Conservation (phyloP, 1,140 invertebrate genomes). For the Asobara japonica region DNA sequence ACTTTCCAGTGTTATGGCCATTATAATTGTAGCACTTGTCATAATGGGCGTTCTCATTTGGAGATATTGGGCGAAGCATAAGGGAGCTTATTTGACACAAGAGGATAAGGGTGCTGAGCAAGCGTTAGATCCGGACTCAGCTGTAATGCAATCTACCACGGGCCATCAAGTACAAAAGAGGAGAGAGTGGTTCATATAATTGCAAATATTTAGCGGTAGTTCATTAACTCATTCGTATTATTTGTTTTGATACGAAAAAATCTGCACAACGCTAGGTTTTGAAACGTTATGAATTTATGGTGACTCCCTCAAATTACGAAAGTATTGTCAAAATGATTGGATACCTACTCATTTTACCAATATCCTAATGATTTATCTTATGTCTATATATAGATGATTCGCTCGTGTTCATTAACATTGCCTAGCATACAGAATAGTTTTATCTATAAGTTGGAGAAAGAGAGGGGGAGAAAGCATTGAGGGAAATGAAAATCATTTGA, state of each 20-base stretch:
- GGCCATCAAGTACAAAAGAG: constrained; percentile 93
- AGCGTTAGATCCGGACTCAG: constrained; percentile 90
- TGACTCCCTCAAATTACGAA: no score
- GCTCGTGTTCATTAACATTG: constrained; percentile 1
- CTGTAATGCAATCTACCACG: constrained; percentile 88
- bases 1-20: constrained; percentile 82
- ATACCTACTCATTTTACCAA: no score
- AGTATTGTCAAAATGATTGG: no score
- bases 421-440: neutral
- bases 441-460: neutral
- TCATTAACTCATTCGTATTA: no score
- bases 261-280: no score
- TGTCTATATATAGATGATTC: neutral
- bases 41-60: constrained; percentile 86
- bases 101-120: constrained; percentile 93
- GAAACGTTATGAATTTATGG: no score
- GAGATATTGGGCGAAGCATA: constrained; percentile 87
- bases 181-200: constrained; percentile 92
- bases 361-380: no score
- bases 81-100: constrained; percentile 95
- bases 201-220: neutral
- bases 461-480: neutral
- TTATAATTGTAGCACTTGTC: constrained; percentile 84
- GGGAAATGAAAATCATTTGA: neutral
- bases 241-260: no score